These are phyloP conservation scores for Patiria pectinifera DNA, from an alignment of 53 echinoderm and acorn worm genomes.

Conservation along the genomic window DNA sequence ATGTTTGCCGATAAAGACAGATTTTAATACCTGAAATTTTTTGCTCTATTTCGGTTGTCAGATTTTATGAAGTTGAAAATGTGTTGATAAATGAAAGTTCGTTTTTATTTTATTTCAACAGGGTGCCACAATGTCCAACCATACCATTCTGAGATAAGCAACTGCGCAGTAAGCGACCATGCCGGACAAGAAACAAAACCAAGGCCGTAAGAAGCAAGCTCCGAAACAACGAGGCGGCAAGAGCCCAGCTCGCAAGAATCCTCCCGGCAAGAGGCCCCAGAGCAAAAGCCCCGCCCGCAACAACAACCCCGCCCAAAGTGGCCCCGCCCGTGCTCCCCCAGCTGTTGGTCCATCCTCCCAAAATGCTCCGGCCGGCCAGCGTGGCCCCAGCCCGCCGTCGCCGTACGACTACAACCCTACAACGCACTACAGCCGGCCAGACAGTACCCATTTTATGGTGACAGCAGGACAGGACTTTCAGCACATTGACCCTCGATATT, in stretches of 20 bases:
- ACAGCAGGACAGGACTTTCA: slow-evolving; percentile 50
- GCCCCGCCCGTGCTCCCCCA: slow-evolving; percentile 10
- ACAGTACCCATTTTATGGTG: slow-evolving; percentile 19
- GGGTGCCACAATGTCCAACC: not conserved
- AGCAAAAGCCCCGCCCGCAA: slow-evolving; percentile 10
- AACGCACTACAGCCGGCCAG: slow-evolving; percentile 31
- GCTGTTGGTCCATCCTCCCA: not conserved
- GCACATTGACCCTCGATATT: slow-evolving; percentile 34
- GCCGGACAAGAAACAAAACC: slow-evolving; percentile 38
- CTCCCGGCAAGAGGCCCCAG: not conserved
- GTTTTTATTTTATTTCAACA: not conserved
- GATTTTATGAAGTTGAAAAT: not conserved
- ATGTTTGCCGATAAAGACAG: too few species aligned
- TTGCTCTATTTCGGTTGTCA: not conserved
- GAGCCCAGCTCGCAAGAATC: not conserved
- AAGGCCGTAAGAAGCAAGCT: not conserved
- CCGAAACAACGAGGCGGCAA: not conserved
- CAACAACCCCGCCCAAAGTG: not conserved
- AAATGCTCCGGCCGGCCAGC: not conserved
- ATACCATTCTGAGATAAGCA: not conserved
- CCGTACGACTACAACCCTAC: slow-evolving; percentile 8
- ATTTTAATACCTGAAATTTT: not conserved
- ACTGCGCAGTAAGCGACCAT: not conserved
- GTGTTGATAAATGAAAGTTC: not conserved
- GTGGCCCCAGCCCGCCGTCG: not conserved